These are phyloP conservation scores for Drosophila diplacantha DNA, from an alignment of 2,888 invertebrate genomes.

Conservation along the genomic window DNA sequence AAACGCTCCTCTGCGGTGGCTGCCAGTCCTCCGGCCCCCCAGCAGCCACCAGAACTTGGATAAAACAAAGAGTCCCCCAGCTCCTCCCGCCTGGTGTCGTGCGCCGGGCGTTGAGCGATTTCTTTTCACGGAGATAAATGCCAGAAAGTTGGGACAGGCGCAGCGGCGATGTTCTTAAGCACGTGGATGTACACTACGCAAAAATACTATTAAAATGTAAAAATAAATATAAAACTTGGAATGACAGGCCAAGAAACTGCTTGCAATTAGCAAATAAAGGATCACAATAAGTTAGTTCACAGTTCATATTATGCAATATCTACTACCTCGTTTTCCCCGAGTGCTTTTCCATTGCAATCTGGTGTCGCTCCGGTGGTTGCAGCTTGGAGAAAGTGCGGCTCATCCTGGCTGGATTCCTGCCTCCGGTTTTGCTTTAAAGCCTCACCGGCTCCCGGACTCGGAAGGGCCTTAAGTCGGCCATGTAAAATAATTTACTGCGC, in stretches of 20 bases:
- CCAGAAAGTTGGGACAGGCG: constrained; percentile 42
- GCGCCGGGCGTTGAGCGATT: constrained; percentile 55
- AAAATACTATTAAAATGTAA: not conserved
- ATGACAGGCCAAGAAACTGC: not conserved
- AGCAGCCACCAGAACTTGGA: constrained; percentile 21
- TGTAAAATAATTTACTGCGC: constrained; percentile 59
- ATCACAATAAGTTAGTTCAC: not conserved
- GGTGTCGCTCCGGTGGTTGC: constrained; percentile 10
- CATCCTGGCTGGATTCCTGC: not conserved
- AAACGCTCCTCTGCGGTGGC: constrained; percentile 30
- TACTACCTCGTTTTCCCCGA: not conserved
- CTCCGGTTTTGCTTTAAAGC: constrained; percentile 13
- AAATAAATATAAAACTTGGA: not conserved
- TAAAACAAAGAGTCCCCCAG: constrained; percentile 52
- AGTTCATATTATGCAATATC: not conserved
- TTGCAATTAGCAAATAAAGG: not conserved
- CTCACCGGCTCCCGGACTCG: not conserved
- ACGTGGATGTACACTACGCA: constrained; percentile 12
- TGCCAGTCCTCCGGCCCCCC: constrained; percentile 13
- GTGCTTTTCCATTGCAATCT: constrained; percentile 22
- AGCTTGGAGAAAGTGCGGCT: constrained; percentile 7
- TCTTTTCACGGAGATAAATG: constrained; percentile 67
- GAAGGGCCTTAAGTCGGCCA: constrained; percentile 26
- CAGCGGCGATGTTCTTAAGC: constrained; percentile 13
- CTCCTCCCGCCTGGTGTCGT: constrained; percentile 1